These are phyloP conservation scores for Microctenopoma stevenorrisi DNA, from an alignment of 2,797 vertebrate species.

Conservation along the genomic window DNA sequence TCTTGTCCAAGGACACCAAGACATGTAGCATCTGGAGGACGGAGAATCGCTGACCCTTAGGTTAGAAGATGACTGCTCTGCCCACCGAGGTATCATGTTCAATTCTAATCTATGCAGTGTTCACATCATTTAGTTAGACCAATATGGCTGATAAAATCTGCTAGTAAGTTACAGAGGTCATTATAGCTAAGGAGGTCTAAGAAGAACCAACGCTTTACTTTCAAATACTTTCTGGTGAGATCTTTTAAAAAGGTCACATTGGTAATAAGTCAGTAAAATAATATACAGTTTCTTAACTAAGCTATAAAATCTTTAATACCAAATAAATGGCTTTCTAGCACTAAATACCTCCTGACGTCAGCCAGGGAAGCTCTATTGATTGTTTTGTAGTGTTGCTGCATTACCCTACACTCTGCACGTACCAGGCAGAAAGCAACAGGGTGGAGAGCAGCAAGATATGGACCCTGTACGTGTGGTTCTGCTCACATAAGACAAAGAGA, in stretches of 20 bases:
- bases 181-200: not conserved
- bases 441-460: conserved; percentile 56
- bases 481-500: not conserved
- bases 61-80: no score
- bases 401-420: conserved; percentile 59
- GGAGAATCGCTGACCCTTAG: no score
- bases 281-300: conserved; percentile 12
- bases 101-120: no score
- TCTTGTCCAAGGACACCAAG: no score
- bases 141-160: not conserved
- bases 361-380: conserved; percentile 6
- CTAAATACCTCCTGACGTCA: conserved; percentile 9
- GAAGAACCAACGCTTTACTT: not conserved
- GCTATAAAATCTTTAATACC: not conserved
- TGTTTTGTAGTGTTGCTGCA: conserved; percentile 28
- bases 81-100: no score
- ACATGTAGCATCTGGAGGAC: no score
- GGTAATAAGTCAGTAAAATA: no score
- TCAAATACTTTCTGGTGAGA: not conserved
- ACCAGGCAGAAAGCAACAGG: conserved; percentile 48
- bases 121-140: no score
- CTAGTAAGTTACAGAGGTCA: not conserved
- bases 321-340: not conserved
- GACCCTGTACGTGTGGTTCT: conserved; percentile 18
- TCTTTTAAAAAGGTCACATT: not conserved